Base-by-base conservation (phyloP, 2,113 vertebrate species). In the Corydoras sp. region DNA sequence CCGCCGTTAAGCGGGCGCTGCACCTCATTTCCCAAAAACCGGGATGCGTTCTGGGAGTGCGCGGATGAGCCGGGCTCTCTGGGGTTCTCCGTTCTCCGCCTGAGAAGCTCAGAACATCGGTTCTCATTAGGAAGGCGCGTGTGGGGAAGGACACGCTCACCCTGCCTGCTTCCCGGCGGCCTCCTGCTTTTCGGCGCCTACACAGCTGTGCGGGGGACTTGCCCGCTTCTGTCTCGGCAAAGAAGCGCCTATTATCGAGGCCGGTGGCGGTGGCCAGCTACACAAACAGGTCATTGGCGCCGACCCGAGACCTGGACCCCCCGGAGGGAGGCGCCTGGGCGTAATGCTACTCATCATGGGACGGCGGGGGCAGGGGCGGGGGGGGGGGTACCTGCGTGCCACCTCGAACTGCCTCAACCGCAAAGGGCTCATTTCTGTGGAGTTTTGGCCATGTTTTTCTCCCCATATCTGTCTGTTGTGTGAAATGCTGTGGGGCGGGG, bases 191-290 rank as follows among this genome's bases (percentile, higher is more conserved):
- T 61, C 11, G 12, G 35, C n/a, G 43, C 11, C 3, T 67, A 64
- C 71, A 73, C 71, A 73, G 71, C 64, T 73, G 71, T n/a, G 58
- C 65, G 10, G 3, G 71, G 56, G 62, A 66, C 62, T n/a, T n/a
- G n/a, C n/a, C n/a, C n/a, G n/a, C n/a, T n/a, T n/a, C n/a, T n/a
- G n/a, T n/a, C n/a, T n/a, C n/a, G n/a, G n/a, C n/a, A n/a, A n/a
- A n/a, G n/a, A n/a, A n/a, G n/a, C n/a, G n/a, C n/a, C n/a, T n/a
- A n/a, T n/a, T n/a, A n/a, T n/a, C n/a, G n/a, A n/a, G n/a, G n/a
- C n/a, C n/a, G n/a, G 10, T 67, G 29, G 11, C 58, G 43, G 63
- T n/a, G 35, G 7, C 51, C 3, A n/a, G 56, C n/a, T 53, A 63
- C 63, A 60, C 71, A 67, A 51, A 63, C 69, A 64, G 29, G 15